Evolutionary conservation across 92 coral and sea anemone species (phyloP).

Genomic region (Umimayanthus kanabou): DNA sequence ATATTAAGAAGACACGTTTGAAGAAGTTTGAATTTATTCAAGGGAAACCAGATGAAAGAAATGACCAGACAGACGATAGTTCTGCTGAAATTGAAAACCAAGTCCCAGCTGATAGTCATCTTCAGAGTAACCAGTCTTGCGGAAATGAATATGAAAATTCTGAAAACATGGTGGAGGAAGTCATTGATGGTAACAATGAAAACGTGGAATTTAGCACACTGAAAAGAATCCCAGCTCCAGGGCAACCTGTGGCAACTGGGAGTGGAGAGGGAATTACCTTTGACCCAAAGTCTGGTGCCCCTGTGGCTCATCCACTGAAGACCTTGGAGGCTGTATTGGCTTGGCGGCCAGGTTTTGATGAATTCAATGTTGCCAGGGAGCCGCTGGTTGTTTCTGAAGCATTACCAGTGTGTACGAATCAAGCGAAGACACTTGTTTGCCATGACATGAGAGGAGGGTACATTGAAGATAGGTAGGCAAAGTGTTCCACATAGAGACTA

Average conservation of each 20-base stretch:
- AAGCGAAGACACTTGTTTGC: slow-evolving; percentile 80
- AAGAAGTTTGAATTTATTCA: slow-evolving; percentile 60
- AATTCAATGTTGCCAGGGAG: slow-evolving; percentile 75
- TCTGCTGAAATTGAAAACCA: slow-evolving; percentile 7
- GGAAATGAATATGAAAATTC: neutral
- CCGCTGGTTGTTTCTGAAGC: slow-evolving; percentile 57
- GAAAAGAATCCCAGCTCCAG: slow-evolving; percentile 20
- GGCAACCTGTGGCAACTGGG: neutral
- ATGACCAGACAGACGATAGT: neutral
- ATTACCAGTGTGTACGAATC: slow-evolving; percentile 38
- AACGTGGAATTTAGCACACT: neutral
- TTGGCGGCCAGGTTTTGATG: slow-evolving; percentile 93
- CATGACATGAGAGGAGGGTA: slow-evolving; percentile 99
- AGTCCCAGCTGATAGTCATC: neutral
- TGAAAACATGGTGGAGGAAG: neutral
- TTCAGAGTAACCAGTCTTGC: neutral
- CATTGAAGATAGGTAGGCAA: slow-evolving; percentile 84
- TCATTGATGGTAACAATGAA: neutral
- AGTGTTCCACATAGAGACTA: neutral
- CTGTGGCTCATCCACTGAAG: slow-evolving; percentile 78
- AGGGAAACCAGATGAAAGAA: neutral
- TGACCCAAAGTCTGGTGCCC: slow-evolving; percentile 72
- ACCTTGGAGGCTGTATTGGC: slow-evolving; percentile 74
- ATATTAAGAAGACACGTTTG: slow-evolving; percentile 60
- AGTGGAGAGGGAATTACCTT: slow-evolving; percentile 31